These are phyloP conservation scores for Alviniconcha marisindica DNA, from an alignment of 1,140 invertebrate species.

Conservation along the genomic window DNA sequence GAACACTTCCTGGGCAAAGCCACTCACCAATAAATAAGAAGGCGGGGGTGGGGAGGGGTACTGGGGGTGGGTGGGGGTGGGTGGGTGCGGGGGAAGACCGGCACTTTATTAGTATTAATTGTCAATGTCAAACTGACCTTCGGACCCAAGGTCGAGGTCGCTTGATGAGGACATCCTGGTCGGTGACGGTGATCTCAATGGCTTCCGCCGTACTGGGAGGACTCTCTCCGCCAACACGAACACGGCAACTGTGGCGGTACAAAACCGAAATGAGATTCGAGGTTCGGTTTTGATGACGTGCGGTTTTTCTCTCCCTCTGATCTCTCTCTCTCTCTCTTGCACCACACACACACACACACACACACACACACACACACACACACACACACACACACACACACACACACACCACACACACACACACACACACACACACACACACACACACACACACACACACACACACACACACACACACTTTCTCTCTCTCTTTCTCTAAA, in stretches of 20 bases:
- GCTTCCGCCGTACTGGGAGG: constrained; percentile 70
- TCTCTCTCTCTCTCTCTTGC: too few relatives aligned
- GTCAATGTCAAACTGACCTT: constrained; percentile 51
- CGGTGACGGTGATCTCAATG: constrained; percentile 68
- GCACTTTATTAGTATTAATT: too few relatives aligned
- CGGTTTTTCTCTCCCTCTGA: background rate
- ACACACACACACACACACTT: constrained; percentile 6
- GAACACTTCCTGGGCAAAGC: too few relatives aligned
- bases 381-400: too few relatives aligned
- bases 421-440: background rate
- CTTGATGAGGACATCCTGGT: constrained; percentile 67
- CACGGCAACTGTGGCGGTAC: constrained; percentile 65
- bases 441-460: constrained; percentile 6
- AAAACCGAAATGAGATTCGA: background rate
- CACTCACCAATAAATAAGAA: too few relatives aligned
- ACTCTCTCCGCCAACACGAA: constrained; percentile 54
- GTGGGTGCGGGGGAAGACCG: too few relatives aligned
- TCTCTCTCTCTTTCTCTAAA: too few relatives aligned
- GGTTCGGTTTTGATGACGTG: constrained; percentile 12
- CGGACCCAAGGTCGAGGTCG: constrained; percentile 71
- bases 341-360: too few relatives aligned
- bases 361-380: too few relatives aligned
- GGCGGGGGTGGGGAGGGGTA: too few relatives aligned
- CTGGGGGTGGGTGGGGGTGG: too few relatives aligned
- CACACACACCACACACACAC: background rate